Evolutionary conservation across 2,888 invertebrate species (phyloP), one percentile per base, ranked within the genome.

Genomic region (Hyposoter dolosus): DNA sequence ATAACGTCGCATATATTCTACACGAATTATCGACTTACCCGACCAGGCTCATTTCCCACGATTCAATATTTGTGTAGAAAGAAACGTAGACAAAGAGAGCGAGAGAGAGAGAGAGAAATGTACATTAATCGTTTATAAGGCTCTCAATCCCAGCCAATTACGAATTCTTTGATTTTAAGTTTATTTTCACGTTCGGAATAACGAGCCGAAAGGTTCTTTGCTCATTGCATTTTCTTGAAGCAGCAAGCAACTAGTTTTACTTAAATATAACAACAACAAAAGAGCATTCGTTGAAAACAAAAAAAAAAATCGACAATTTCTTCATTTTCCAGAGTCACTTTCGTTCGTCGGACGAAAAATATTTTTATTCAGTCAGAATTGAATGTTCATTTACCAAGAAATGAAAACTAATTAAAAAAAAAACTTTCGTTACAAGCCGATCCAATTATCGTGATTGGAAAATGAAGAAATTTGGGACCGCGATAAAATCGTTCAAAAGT

Each of bases 21-120:
- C 74, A 53, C 77, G 81, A 83, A 50, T 75, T 40, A 75, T 83
- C 85, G 82, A 85, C 80, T 71, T 76, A 84, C 77, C 82, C 76
- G 80, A 75, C 15, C 75, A 84, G 80, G 81, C 85, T 79, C 83
- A 75, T 68, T 60, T 65, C 43, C 72, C 83, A 83, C 79, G 69
- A 75, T 87, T 87, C 71, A 84, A 32, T 43, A 78, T 80, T 78
- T 77, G 28, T 78, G 77, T 84, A 85, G 81, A 87, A 72, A 78
- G 56, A 71, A 50, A 71, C 53, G 82, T 35, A 82, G 82, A 32
- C 79, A 60, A 60, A 43, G 40, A 56, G 43, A 74, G 72, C 35
- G 50, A 35, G 68, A 68, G 23, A 43, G 69, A 23, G 17, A 60
- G 17, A 75, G 17, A 53, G 4, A 53, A 19, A 19, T 12, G 19